These are phyloP conservation scores for Pseudotriccus pelzelni DNA, from an alignment of 2,797 vertebrate genomes.

Conservation along the genomic window DNA sequence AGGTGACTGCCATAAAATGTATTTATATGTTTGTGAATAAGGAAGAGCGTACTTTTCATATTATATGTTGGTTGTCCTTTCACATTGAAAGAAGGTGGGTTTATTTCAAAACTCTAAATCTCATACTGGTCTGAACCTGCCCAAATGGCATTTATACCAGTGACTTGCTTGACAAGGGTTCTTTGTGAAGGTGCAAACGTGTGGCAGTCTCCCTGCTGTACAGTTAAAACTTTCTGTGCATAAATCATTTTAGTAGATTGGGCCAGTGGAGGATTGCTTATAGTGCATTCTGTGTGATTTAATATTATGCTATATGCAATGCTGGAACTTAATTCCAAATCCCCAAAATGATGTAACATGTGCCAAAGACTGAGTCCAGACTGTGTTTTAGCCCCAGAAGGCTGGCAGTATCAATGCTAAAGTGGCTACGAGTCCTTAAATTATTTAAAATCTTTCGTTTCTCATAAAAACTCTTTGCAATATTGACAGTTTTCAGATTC, in stretches of 20 bases:
- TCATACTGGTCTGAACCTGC: slow-evolving; percentile 31
- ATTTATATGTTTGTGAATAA: slow-evolving; percentile 67
- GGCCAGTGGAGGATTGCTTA: slow-evolving; percentile 53
- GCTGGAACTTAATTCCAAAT: slow-evolving; percentile 38
- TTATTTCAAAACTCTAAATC: slow-evolving; percentile 52
- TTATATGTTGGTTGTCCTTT: slow-evolving; percentile 46
- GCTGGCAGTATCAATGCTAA: not conserved
- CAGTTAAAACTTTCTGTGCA: slow-evolving; percentile 52
- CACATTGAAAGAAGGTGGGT: not conserved
- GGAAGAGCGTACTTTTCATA: slow-evolving; percentile 32
- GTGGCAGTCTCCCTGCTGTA: slow-evolving; percentile 34
- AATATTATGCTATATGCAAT: slow-evolving; percentile 18
- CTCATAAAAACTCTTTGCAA: not conserved
- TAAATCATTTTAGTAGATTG: slow-evolving; percentile 66
- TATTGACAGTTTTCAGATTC: not conserved
- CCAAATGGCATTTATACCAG: slow-evolving; percentile 34
- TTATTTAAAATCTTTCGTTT: not conserved
- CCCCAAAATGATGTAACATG: not conserved
- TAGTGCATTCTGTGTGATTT: slow-evolving; percentile 41
- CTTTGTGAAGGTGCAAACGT: slow-evolving; percentile 49
- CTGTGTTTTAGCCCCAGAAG: not conserved
- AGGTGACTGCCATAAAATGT: slow-evolving; percentile 54
- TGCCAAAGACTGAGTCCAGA: not conserved
- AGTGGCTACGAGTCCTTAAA: not conserved
- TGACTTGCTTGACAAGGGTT: slow-evolving; percentile 45